Base-by-base conservation (phyloP, 2,113 vertebrate genomes). In the Manacus vitellinus region DNA sequence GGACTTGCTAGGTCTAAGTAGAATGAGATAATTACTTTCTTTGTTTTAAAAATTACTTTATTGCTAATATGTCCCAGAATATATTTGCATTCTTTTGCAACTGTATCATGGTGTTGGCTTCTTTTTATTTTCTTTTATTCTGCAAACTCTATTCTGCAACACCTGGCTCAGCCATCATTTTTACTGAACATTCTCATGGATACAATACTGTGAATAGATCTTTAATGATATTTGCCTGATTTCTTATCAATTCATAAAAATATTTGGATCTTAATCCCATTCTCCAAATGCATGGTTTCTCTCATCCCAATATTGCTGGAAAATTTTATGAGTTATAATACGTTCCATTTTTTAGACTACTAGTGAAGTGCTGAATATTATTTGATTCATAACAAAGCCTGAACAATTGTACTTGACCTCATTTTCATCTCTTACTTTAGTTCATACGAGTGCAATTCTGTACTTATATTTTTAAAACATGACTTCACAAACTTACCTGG, bases 401-500 rank as follows among this genome's bases (percentile, higher is more conserved):
- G 25, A 71, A 54, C 25, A 66, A 52, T 17, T 33, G 14, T 12
- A 67, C 37, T 41, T n/a, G 41, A 66, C 39, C 24, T 68, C 17
- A 49, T 55, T 85, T 79, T 76, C 14, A 44, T 70, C 28, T 75
- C 43, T 49, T 41, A 33, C 14, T 87, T 73, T 51, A n/a, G 18
- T 44, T 72, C 5, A 9, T 56, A 39, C 23, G 25, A 72, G 61
- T 41, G 46, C 6, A 62, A 37, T 47, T 81, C 19, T n/a, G 19
- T 30, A 24, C 10, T 33, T 71, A 31, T 16, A 52, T 16, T 62
- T 31, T 63, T 47, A 61, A 88, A 94, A 55, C 3, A 59, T 31
- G 22, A 24, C 27, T 83, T 52, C 6, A 30, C 37, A 92, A 74
- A 59, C 93, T 7, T 54, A 97, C 97, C 97, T 96, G 97, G 96